These are phyloP conservation scores for Semnopithecus entellus DNA, from an alignment of 2,113 vertebrate genomes.

Conservation along the genomic window DNA sequence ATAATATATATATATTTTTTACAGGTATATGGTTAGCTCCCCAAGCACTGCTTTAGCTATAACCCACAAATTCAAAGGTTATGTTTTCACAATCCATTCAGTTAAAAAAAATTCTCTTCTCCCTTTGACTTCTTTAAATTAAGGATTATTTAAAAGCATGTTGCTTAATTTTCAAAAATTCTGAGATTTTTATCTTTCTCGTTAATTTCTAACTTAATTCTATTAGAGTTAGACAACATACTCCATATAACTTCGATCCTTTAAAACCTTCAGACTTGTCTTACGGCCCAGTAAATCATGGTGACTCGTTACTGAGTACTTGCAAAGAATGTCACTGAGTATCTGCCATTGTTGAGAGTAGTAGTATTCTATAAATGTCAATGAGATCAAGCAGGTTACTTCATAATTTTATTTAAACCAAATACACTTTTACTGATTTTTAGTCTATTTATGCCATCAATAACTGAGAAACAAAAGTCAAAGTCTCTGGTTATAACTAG, in stretches of 20 bases:
- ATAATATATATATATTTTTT: too few species aligned
- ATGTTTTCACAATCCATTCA: too few species aligned
- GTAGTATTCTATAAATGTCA: background rate
- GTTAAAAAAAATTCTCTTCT: background rate
- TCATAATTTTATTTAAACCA: background rate
- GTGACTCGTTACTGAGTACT: background rate
- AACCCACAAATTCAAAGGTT: background rate
- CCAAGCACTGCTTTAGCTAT: background rate
- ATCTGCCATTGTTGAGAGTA: accelerated
- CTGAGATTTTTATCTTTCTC: background rate
- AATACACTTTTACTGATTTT: background rate
- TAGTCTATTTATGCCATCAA: too few species aligned
- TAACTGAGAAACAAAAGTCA: background rate
- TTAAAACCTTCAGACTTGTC: background rate
- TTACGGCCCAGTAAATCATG: background rate
- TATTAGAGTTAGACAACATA: background rate
- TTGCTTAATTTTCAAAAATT: background rate
- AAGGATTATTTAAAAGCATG: background rate
- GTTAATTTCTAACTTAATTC: background rate
- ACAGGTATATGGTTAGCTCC: background rate
- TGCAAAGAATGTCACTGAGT: accelerated
- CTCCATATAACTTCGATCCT: background rate
- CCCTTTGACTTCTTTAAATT: background rate
- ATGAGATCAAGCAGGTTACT: background rate
- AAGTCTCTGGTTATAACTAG: background rate